Conservation (phyloP, 2,888 invertebrate species). For the Diaprepes abbreviatus region DNA sequence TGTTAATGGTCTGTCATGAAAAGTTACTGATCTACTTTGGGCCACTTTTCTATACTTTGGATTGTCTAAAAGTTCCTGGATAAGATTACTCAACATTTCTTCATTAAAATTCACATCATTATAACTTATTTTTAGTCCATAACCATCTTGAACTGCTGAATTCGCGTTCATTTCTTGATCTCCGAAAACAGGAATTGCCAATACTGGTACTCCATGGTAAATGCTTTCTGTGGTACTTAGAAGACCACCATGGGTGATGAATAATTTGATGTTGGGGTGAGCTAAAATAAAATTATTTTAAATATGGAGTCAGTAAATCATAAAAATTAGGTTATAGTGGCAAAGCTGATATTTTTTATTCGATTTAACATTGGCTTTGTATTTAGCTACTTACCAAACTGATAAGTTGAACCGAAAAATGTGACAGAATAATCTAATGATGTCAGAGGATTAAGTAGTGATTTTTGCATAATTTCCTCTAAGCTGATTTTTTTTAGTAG, state of each 20-base stretch:
- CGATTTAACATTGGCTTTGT: no score
- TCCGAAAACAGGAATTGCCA: no score
- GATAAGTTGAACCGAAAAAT: no score
- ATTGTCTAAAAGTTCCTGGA: slow-evolving; percentile 48
- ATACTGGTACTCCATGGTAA: slow-evolving; percentile 68
- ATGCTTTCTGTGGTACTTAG: slow-evolving; percentile 72
- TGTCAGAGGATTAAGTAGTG: no score
- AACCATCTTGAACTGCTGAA: slow-evolving; percentile 58
- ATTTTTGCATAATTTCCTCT: no score
- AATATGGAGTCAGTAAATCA: no score
- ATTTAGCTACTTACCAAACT: no score
- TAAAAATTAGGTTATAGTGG: no score
- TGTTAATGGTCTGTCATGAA: slow-evolving; percentile 43
- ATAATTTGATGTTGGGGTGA: no score
- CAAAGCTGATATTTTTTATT: no score
- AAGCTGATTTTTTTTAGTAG: no score
- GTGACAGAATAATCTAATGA: no score
- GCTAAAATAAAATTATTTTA: slow-evolving; percentile 57
- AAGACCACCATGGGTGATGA: slow-evolving; percentile 74
- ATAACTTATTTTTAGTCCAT: slow-evolving; percentile 41
- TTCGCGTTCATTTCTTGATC: slow-evolving; percentile 71
- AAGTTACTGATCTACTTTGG: slow-evolving; percentile 30
- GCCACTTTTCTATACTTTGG: slow-evolving; percentile 40
- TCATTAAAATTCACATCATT: slow-evolving; percentile 40
- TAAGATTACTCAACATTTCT: slow-evolving; percentile 10